Percentiles rank a stretch among this genome's conserved stretches.
Evolutionary conservation across 2,797 vertebrate species (phyloP).

Genomic region (Cichlasoma orientale): DNA sequence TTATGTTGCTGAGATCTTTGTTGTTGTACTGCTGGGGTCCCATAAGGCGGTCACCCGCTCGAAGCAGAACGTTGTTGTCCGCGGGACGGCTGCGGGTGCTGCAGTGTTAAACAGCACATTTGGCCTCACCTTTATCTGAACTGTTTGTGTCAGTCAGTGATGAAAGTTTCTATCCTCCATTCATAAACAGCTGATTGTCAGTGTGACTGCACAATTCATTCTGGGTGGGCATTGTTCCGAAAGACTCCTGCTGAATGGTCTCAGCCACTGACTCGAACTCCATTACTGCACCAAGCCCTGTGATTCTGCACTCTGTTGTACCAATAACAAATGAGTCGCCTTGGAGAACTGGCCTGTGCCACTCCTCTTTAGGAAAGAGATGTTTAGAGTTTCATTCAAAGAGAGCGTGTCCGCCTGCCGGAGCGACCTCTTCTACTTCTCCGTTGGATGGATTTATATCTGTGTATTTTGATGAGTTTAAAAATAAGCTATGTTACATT

Average conservation of each 20-base stretch:
- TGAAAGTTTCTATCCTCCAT: not conserved
- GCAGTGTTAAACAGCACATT: not conserved
- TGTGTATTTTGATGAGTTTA: conserved; percentile 19
- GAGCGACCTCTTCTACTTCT: conserved; percentile 5
- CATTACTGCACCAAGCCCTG: conserved; percentile 18
- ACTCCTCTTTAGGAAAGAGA: conserved; percentile 62
- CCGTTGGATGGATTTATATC: not conserved
- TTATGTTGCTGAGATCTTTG: conserved; percentile 77
- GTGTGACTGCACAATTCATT: not conserved
- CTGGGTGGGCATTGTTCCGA: not conserved
- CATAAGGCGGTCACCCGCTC: conserved; percentile 51
- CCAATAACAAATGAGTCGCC: conserved; percentile 67
- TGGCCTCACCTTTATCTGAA: not conserved
- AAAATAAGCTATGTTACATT: not conserved
- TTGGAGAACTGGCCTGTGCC: conserved; percentile 58
- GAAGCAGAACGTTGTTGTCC: conserved; percentile 2
- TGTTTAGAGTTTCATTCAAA: conserved; percentile 33
- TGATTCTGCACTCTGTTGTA: conserved; percentile 62
- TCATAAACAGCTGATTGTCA: conserved; percentile 21
- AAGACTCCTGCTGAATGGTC: conserved; percentile 20
- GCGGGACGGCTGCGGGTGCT: not conserved
- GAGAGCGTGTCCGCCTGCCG: conserved; percentile 10
- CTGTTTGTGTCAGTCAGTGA: not conserved
- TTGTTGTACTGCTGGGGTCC: conserved; percentile 51
- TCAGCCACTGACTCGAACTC: conserved; percentile 28